Conservation (phyloP, 2,888 invertebrate genomes). For the Tetramorium bicarinatum region DNA sequence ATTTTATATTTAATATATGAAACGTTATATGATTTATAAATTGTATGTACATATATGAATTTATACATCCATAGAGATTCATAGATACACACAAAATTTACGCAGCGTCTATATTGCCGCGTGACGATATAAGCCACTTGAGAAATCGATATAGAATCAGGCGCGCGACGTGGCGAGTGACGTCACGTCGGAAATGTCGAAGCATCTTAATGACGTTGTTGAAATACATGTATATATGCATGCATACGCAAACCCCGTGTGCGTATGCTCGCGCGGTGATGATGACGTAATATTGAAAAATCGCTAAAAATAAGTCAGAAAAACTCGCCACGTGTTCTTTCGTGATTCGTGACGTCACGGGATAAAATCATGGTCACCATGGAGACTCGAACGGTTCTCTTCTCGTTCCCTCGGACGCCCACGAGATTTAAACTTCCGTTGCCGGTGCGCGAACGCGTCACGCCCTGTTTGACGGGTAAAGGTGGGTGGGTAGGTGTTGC, state of each 20-base stretch:
- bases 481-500: constrained; percentile 62
- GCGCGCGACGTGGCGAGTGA: constrained; percentile 56
- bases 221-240: neutral
- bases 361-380: constrained; percentile 75
- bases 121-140: neutral
- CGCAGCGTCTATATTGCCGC: neutral
- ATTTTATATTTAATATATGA: neutral
- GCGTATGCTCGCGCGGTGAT: neutral
- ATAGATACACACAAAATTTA: neutral
- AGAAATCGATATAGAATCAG: constrained; percentile 27
- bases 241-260: neutral
- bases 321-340: constrained; percentile 44
- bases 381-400: constrained; percentile 60
- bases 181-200: constrained; percentile 57
- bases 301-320: constrained; percentile 24
- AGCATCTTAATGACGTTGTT: constrained; percentile 32
- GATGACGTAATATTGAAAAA: constrained; percentile 52
- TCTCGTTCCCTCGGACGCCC: constrained; percentile 65
- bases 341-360: constrained; percentile 61
- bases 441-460: constrained; percentile 59
- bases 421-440: constrained; percentile 73
- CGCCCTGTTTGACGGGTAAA: constrained; percentile 70
- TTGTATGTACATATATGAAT: neutral
- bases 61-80: neutral
- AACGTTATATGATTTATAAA: neutral